These are phyloP conservation scores for Holcopasites calliopsidis DNA, from an alignment of 1,140 invertebrate species.

Conservation along the genomic window DNA sequence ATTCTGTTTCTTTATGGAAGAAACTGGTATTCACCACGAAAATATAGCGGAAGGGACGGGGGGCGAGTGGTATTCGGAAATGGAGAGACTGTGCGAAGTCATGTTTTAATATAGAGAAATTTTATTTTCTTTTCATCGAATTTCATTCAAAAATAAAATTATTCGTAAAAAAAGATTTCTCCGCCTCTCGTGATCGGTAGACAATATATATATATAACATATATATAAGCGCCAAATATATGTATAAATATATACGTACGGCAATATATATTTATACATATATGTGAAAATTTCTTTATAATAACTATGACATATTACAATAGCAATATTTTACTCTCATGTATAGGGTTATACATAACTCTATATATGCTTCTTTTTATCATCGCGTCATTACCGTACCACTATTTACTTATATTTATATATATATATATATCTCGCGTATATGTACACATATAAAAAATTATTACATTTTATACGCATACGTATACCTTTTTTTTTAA, in stretches of 20 bases:
- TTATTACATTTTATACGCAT: background rate
- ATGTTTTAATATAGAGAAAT: conserved; percentile 72
- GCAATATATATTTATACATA: conserved; percentile 58
- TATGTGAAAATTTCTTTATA: conserved; percentile 61
- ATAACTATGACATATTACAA: conserved; percentile 63
- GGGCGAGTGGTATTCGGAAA: background rate
- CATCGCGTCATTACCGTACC: conserved; percentile 38
- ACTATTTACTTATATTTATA: conserved; percentile 19
- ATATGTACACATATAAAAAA: conserved; percentile 26
- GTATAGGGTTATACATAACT: conserved; percentile 56
- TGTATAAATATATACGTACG: conserved; percentile 50
- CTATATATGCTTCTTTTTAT: conserved; percentile 41
- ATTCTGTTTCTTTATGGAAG: conserved; percentile 9
- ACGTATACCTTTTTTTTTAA: conserved; percentile 60
- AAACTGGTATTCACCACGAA: too few species aligned
- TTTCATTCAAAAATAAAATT: conserved; percentile 80
- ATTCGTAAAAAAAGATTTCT: conserved; percentile 79
- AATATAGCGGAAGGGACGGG: background rate
- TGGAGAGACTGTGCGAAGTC: conserved; percentile 38
- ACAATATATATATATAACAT: conserved; percentile 66
- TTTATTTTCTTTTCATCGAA: conserved; percentile 74
- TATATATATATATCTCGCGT: background rate
- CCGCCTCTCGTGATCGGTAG: conserved; percentile 66
- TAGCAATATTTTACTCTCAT: conserved; percentile 64
- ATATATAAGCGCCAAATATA: conserved; percentile 61